Evolutionary conservation across 2,888 invertebrate genomes (phyloP).

Genomic region (Synanthedon vespiformis): DNA sequence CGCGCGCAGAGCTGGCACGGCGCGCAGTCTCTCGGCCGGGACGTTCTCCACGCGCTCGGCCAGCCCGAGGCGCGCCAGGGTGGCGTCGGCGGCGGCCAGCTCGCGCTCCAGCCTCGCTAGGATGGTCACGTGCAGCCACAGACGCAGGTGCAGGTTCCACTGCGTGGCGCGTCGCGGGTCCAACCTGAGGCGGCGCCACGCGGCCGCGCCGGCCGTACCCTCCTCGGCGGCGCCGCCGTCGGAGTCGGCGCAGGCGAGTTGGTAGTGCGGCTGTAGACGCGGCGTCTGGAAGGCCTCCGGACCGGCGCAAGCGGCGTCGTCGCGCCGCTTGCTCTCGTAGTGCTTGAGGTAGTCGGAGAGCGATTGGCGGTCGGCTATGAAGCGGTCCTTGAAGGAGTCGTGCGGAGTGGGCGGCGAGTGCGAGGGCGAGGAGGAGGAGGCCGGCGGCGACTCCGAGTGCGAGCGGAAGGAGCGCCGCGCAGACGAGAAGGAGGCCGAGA

Average conservation of each 20-base stretch:
- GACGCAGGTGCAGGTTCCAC: conserved; percentile 83
- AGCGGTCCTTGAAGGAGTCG: conserved; percentile 19
- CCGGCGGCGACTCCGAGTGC: conserved; percentile 16
- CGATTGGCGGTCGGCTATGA: conserved; percentile 26
- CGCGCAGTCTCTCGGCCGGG: conserved; percentile 71
- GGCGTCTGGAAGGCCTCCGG: conserved; percentile 28
- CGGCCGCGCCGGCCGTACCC: conserved; percentile 44
- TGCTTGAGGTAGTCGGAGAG: conserved; percentile 21
- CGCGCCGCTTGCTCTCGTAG: conserved; percentile 47
- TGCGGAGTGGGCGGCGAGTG: conserved; percentile 5
- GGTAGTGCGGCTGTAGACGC: conserved; percentile 62
- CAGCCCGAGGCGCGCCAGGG: conserved; percentile 77
- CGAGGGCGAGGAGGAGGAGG: conserved; percentile 8
- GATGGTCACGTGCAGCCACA: conserved; percentile 91
- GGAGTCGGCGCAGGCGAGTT: conserved; percentile 57
- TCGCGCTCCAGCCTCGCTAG: conserved; percentile 80
- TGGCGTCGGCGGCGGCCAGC: conserved; percentile 78
- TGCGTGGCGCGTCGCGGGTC: conserved; percentile 78
- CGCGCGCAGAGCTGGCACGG: conserved; percentile 41
- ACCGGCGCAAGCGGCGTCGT: conserved; percentile 47
- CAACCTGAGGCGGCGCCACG: conserved; percentile 74
- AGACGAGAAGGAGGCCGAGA: conserved; percentile 2
- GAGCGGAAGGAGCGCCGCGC: conserved; percentile 8
- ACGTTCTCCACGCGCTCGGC: conserved; percentile 8
- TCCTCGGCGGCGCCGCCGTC: conserved; percentile 44